phyloP scores from a whole-genome alignment of 2,888 invertebrate genomes.

The Monochamus alternatus region DNA sequence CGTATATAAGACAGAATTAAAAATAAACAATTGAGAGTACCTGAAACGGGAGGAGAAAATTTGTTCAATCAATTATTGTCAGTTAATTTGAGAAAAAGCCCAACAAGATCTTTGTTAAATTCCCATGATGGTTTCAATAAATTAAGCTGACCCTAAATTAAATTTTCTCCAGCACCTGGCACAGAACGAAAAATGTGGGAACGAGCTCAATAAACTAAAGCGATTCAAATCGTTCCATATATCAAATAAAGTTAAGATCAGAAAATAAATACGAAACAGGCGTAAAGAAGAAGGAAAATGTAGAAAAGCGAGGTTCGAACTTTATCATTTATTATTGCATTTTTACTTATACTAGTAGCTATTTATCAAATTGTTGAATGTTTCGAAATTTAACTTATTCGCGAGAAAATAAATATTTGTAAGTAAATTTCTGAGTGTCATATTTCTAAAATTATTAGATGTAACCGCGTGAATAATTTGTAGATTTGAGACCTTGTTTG shows the following conservation, averaged over 20 bases:
- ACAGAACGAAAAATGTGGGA: background rate
- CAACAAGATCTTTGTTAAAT: background rate
- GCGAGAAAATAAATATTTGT: too few relatives aligned
- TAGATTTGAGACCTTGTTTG: too few relatives aligned
- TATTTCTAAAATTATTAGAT: too few relatives aligned
- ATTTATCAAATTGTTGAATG: too few relatives aligned
- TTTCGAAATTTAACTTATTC: too few relatives aligned
- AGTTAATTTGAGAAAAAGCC: background rate
- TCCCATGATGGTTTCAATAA: background rate
- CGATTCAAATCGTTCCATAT: background rate
- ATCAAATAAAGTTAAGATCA: conserved; percentile 4
- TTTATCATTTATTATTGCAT: too few relatives aligned
- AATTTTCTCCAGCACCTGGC: background rate
- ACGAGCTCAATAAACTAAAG: background rate
- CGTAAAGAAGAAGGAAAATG: background rate
- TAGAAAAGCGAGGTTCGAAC: background rate
- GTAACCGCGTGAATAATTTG: too few relatives aligned
- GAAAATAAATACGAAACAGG: background rate
- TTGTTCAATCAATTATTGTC: background rate
- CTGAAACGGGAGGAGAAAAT: background rate
- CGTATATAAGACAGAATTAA: too few relatives aligned
- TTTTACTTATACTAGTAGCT: too few relatives aligned
- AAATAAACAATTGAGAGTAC: too few relatives aligned
- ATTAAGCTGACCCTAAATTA: conserved; percentile 3
- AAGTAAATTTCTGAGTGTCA: too few relatives aligned